Conservation (phyloP, 1,140 invertebrate species). For the Brachystomella parvula region DNA sequence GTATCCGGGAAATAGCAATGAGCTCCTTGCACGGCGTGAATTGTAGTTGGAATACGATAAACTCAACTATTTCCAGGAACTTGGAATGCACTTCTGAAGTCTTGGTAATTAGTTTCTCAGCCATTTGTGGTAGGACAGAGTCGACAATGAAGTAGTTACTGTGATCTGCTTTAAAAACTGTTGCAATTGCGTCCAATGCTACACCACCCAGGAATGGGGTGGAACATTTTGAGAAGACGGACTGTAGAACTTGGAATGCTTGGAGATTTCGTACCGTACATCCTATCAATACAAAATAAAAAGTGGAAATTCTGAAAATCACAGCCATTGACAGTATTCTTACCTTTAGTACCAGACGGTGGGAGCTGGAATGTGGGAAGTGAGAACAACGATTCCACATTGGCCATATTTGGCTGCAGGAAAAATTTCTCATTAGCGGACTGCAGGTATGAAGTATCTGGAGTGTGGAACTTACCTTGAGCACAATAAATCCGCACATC, state of each 20-base stretch:
- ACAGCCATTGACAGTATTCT: slow-evolving; percentile 28
- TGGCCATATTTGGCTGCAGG: slow-evolving; percentile 66
- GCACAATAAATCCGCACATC: slow-evolving; percentile 83
- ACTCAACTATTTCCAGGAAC: slow-evolving; percentile 91
- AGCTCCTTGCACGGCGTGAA: slow-evolving; percentile 98
- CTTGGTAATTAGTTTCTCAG: slow-evolving; percentile 88
- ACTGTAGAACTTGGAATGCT: slow-evolving; percentile 90
- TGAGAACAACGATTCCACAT: slow-evolving; percentile 80
- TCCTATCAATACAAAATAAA: slow-evolving; percentile 43
- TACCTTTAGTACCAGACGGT: slow-evolving; percentile 77
- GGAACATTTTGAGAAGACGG: slow-evolving; percentile 81
- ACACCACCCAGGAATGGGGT: slow-evolving; percentile 75
- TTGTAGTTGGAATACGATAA: slow-evolving; percentile 92
- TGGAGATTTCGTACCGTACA: slow-evolving; percentile 83
- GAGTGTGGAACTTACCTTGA: slow-evolving; percentile 45
- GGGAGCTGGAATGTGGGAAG: slow-evolving; percentile 86
- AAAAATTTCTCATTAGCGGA: background rate
- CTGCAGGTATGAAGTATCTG: background rate
- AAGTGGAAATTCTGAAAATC: background rate
- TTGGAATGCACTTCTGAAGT: slow-evolving; percentile 84
- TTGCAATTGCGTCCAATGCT: slow-evolving; percentile 90
- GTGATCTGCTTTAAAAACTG: slow-evolving; percentile 93
- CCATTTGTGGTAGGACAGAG: slow-evolving; percentile 76
- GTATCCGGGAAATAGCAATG: slow-evolving; percentile 70
- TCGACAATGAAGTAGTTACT: slow-evolving; percentile 99